Conservation (phyloP, 2,888 invertebrate genomes). For the Actias luna region DNA sequence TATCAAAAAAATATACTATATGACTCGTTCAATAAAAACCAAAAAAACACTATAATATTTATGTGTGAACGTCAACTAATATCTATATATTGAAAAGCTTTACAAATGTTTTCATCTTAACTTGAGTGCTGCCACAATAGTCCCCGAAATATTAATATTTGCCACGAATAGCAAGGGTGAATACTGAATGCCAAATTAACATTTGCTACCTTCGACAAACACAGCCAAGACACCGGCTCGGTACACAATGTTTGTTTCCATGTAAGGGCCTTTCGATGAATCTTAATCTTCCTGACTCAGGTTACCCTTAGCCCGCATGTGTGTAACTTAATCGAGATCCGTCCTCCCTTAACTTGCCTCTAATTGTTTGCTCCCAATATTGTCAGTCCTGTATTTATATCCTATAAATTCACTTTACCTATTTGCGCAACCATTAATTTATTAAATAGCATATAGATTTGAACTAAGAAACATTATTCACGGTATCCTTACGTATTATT, state of each 20-base stretch:
- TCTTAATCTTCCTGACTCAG: conserved; percentile 79
- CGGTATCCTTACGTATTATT: too few species aligned
- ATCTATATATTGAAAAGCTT: conserved; percentile 10
- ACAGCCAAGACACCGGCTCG: conserved; percentile 72
- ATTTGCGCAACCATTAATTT: conserved; percentile 40
- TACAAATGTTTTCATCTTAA: conserved; percentile 10
- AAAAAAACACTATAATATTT: too few species aligned
- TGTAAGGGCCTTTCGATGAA: conserved; percentile 78
- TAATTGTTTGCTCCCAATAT: conserved; percentile 81
- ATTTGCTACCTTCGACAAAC: conserved; percentile 77
- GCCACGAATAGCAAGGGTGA: conserved; percentile 65
- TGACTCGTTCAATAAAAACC: not conserved
- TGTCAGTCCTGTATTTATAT: conserved; percentile 72
- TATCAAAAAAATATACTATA: not conserved
- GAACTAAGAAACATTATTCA: not conserved
- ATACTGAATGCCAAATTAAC: conserved; percentile 72
- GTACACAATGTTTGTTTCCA: conserved; percentile 78
- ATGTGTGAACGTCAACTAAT: not conserved
- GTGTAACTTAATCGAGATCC: conserved; percentile 79
- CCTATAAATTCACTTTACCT: conserved; percentile 36
- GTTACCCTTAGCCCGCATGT: conserved; percentile 78
- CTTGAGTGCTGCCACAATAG: conserved; percentile 7
- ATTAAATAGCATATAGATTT: conserved; percentile 16
- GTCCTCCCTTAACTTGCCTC: conserved; percentile 66
- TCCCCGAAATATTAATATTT: conserved; percentile 73